Evolutionary conservation across 2,113 vertebrate genomes (phyloP).

Genomic region (Pardalotus punctatus): DNA sequence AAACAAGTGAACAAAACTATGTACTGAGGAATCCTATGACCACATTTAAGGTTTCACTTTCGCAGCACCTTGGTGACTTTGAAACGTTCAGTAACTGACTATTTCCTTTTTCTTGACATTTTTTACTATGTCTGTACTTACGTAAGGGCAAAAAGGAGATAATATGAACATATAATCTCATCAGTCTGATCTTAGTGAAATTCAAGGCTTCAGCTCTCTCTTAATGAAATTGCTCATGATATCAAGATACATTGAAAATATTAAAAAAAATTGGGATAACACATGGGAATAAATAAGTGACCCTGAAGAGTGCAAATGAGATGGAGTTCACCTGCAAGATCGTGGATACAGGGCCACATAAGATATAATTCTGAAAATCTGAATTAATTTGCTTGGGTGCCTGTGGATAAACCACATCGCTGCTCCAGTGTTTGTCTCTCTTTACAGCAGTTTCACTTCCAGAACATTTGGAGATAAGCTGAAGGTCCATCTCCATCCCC

Average conservation of each 20-base stretch:
- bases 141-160: not conserved
- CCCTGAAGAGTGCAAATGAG: not conserved
- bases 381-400: not conserved
- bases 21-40: not conserved
- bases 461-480: not conserved
- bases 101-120: not conserved
- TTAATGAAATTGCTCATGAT: not conserved
- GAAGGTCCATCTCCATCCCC: not conserved
- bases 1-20: not conserved
- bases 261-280: not conserved
- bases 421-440: rapidly evolving
- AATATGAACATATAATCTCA: not conserved
- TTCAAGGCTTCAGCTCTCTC: not conserved
- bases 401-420: not conserved
- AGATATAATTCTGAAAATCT: not conserved
- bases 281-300: not conserved
- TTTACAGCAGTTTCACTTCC: not conserved
- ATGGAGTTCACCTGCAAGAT: not conserved
- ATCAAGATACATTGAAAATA: not conserved
- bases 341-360: not conserved
- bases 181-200: not conserved
- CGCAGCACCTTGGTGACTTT: not conserved
- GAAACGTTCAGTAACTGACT: not conserved
- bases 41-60: not conserved
- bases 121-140: not conserved